Conservation (phyloP, 2,797 vertebrate genomes). For the Pangasius macronema region DNA sequence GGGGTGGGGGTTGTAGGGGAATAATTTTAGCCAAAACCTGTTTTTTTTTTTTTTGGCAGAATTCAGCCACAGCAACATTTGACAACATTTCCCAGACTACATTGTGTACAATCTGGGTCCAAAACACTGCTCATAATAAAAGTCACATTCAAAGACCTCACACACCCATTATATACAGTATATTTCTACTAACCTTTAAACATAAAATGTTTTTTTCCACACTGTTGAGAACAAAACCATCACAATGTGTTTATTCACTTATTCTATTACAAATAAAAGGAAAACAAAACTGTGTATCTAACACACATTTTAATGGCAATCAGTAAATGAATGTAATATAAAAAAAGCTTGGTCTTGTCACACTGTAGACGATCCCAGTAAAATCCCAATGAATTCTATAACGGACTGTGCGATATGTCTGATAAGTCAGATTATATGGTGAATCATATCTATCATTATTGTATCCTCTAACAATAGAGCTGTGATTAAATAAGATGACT, state of each 20-base stretch:
- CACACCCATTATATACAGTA: neutral
- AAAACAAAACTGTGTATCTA: neutral
- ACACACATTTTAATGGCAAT: neutral
- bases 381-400: neutral
- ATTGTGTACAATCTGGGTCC: neutral
- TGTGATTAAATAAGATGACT: neutral
- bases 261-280: neutral
- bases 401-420: neutral
- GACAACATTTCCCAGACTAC: neutral
- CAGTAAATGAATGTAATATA: neutral
- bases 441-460: neutral
- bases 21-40: neutral
- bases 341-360: neutral
- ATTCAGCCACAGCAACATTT: neutral
- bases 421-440: neutral
- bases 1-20: no score
- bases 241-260: neutral
- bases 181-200: neutral
- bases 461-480: conserved; percentile 34
- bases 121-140: neutral
- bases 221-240: neutral
- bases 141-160: neutral
- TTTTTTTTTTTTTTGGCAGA: neutral
- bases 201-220: neutral
- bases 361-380: neutral